Evolutionary conservation across 2,113 vertebrate species (phyloP).

Genomic region (Triplophysa siluroides): DNA sequence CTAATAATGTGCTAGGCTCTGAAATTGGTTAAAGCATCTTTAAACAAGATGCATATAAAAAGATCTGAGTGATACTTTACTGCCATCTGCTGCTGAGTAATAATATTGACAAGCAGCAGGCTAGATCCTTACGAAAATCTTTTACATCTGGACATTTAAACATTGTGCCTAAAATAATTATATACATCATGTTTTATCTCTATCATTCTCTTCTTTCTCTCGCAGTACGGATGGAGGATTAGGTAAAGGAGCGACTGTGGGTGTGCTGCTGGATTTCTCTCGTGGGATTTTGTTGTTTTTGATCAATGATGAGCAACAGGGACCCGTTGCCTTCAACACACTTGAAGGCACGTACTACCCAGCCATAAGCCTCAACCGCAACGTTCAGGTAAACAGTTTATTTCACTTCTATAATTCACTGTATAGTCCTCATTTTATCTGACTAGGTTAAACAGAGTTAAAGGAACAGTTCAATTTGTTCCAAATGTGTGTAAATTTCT

Average conservation of each 20-base stretch:
- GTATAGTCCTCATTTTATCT: background rate
- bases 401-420: background rate
- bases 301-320: conserved; percentile 98
- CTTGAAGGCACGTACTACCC: conserved; percentile 94
- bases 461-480: too few relatives aligned
- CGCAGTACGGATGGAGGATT: conserved; percentile 93
- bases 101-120: background rate
- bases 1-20: too few relatives aligned
- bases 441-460: too few relatives aligned
- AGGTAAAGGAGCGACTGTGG: conserved; percentile 88
- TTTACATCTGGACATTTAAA: too few relatives aligned
- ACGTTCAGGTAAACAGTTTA: conserved; percentile 84
- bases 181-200: background rate
- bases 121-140: background rate
- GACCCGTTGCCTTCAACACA: conserved; percentile 91
- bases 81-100: background rate
- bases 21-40: background rate
- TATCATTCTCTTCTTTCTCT: background rate
- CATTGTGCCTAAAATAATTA: background rate
- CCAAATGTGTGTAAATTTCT: too few relatives aligned
- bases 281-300: conserved; percentile 91
- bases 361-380: conserved; percentile 95
- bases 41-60: background rate
- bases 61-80: background rate
- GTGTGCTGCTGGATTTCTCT: conserved; percentile 89